These are phyloP conservation scores for Tenthredo mesomela DNA, from an alignment of 2,888 invertebrate genomes.

Conservation along the genomic window DNA sequence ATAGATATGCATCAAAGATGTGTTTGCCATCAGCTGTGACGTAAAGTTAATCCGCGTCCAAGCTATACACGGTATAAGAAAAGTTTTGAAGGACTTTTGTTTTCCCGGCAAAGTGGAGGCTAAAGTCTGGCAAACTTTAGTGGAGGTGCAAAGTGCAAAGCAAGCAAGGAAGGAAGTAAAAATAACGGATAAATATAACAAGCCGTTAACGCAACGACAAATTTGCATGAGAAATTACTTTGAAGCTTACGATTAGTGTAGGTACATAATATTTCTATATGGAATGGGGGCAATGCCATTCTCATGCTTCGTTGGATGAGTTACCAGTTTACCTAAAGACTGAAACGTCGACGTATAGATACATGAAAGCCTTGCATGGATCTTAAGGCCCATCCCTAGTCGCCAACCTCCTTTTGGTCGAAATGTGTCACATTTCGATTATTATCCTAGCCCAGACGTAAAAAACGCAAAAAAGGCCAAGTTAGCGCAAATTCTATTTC, in stretches of 20 bases:
- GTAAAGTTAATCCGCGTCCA: background rate
- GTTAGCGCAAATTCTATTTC: too few relatives aligned
- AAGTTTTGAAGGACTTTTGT: conserved; percentile 6
- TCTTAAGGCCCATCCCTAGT: too few relatives aligned
- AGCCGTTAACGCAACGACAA: background rate
- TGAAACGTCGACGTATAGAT: background rate
- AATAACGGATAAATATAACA: background rate
- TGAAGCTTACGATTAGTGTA: background rate
- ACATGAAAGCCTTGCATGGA: background rate
- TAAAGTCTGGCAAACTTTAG: background rate
- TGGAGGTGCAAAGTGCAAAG: conserved; percentile 4
- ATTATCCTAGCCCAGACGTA: too few relatives aligned
- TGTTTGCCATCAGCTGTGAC: background rate
- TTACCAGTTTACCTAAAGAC: conserved; percentile 10
- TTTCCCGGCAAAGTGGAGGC: background rate
- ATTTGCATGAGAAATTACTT: conserved; percentile 30
- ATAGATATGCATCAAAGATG: background rate
- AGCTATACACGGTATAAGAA: background rate
- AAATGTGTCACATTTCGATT: too few relatives aligned
- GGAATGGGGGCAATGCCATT: background rate
- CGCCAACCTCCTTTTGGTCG: too few relatives aligned
- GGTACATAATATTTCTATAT: background rate
- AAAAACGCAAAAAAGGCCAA: too few relatives aligned
- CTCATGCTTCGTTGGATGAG: background rate
- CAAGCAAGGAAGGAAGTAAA: background rate